Percentiles rank a stretch among this genome's conserved stretches.
phyloP scores from a whole-genome alignment of 2,113 vertebrate genomes.

The Columba janthina region DNA sequence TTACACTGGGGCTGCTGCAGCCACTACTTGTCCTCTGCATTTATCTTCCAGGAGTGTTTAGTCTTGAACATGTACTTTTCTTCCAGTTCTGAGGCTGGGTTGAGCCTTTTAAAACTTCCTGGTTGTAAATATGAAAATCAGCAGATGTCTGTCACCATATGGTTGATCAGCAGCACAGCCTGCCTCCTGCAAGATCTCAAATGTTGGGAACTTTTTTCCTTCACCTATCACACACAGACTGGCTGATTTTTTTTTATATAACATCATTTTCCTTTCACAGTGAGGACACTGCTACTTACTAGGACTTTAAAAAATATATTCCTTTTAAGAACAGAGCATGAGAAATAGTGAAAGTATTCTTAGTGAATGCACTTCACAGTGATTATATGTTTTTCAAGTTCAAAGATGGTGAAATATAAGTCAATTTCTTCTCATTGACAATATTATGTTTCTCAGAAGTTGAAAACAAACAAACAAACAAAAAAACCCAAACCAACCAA shows the following conservation, averaged over 20 bases:
- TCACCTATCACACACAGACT: not conserved
- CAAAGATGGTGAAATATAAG: not conserved
- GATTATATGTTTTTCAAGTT: not conserved
- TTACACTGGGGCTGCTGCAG: not conserved
- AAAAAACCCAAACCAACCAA: not conserved
- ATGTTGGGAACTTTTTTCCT: not conserved
- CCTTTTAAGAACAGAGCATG: not conserved
- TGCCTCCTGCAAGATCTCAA: not conserved
- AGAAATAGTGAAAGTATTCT: not conserved
- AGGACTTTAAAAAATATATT: not conserved
- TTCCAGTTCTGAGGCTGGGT: not conserved
- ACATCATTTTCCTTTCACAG: not conserved
- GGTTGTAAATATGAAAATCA: not conserved
- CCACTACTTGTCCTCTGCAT: not conserved
- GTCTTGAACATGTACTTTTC: not conserved
- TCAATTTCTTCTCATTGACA: not conserved
- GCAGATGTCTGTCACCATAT: not conserved
- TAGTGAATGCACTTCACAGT: not conserved
- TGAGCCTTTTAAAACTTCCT: not conserved
- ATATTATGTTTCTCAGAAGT: not conserved
- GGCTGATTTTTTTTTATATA: not conserved
- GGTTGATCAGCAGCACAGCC: not conserved
- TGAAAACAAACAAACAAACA: not conserved
- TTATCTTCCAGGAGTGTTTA: not conserved
- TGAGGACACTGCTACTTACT: not conserved